These are phyloP conservation scores for Drosophila pallidifrons DNA, from an alignment of 1,140 invertebrate genomes.

Conservation along the genomic window DNA sequence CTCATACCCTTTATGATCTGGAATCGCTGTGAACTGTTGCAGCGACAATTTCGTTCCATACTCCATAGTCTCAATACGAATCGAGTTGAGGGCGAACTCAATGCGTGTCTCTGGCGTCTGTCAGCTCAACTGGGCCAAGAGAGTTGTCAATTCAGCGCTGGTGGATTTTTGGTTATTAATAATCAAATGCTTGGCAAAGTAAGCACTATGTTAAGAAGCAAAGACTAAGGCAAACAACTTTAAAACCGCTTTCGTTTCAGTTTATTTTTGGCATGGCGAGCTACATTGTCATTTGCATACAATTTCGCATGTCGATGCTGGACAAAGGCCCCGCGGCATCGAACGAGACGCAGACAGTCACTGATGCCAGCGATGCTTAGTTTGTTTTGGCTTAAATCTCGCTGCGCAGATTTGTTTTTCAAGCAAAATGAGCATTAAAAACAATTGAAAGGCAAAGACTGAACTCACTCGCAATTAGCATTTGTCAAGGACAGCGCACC, in stretches of 20 bases:
- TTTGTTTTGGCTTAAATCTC: not conserved
- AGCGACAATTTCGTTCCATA: conserved; percentile 38
- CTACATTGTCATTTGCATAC: conserved; percentile 67
- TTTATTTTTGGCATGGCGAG: conserved; percentile 62
- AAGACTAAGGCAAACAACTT: not conserved
- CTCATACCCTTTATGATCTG: conserved; percentile 56
- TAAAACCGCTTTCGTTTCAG: conserved; percentile 32
- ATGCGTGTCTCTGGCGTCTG: conserved; percentile 32
- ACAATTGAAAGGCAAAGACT: conserved; percentile 5
- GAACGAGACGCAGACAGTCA: not conserved
- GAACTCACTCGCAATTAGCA: conserved; percentile 16
- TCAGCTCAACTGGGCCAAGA: conserved; percentile 61
- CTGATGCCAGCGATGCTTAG: not conserved
- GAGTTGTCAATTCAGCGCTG: conserved; percentile 54
- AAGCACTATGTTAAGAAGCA: not conserved
- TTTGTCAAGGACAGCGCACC: conserved; percentile 13
- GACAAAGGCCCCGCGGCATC: conserved; percentile 14
- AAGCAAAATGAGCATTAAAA: conserved; percentile 12
- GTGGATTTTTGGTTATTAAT: conserved; percentile 54
- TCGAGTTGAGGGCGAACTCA: conserved; percentile 48
- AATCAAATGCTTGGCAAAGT: conserved; percentile 65
- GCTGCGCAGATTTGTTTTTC: conserved; percentile 17
- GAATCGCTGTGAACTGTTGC: conserved; percentile 43
- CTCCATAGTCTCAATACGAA: conserved; percentile 47
- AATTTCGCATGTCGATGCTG: conserved; percentile 55